Percentiles rank a stretch among this genome's conserved stretches.
Evolutionary conservation across 2,888 invertebrate genomes (phyloP).

Genomic region (Digitonthophagus gazella): DNA sequence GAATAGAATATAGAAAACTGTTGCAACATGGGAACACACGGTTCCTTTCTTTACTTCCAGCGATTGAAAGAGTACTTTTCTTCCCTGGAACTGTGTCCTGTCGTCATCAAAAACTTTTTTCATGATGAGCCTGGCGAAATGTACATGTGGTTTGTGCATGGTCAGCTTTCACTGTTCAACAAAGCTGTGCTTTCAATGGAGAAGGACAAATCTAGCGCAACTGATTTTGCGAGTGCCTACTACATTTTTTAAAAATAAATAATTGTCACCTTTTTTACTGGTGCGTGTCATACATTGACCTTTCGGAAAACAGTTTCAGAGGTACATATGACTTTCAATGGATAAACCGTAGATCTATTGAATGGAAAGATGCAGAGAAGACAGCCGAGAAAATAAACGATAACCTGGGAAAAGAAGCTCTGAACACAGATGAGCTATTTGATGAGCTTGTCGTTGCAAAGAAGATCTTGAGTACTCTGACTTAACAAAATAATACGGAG

Average conservation of each 20-base stretch:
- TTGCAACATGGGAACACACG: background rate
- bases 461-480: background rate
- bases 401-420: background rate
- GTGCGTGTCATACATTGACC: background rate
- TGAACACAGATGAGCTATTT: constrained; percentile 4
- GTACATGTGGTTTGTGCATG: background rate
- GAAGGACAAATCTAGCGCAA: too few species aligned
- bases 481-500: too few species aligned
- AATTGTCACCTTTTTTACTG: background rate
- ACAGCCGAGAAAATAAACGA: background rate
- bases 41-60: background rate
- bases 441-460: constrained; percentile 10
- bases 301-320: constrained; percentile 2
- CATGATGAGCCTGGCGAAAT: background rate
- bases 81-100: background rate
- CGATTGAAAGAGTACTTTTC: background rate
- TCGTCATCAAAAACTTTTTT: background rate
- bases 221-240: background rate
- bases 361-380: constrained; percentile 2
- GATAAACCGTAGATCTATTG: background rate
- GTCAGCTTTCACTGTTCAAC: background rate
- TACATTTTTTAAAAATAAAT: background rate
- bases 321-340: background rate
- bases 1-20: background rate
- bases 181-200: too few species aligned